These are phyloP conservation scores for Mola mola DNA, from an alignment of 2,113 vertebrate species.

Conservation along the genomic window DNA sequence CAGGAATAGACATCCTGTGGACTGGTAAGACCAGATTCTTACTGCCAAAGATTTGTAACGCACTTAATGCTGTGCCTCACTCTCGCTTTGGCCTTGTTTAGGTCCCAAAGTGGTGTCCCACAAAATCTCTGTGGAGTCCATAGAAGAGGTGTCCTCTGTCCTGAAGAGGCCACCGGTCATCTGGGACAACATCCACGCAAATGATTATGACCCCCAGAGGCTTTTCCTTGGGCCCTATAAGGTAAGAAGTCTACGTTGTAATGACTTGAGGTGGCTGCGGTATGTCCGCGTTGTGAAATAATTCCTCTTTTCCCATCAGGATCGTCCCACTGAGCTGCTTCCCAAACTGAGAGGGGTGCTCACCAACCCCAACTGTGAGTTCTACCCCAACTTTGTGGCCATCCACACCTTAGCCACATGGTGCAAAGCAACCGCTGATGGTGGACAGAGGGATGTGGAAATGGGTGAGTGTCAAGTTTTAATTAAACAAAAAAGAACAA, in stretches of 20 bases:
- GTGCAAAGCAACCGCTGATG: conserved; percentile 90
- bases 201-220: conserved; percentile 98
- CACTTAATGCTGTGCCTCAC: too few relatives aligned
- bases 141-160: conserved; percentile 94
- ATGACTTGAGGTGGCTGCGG: neutral
- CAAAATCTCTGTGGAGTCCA: conserved; percentile 95
- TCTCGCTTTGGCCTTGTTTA: conserved; percentile 55
- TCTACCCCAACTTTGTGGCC: conserved; percentile 96
- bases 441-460: conserved; percentile 88
- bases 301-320: conserved; percentile 55
- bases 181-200: conserved; percentile 99
- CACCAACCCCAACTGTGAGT: conserved; percentile 99
- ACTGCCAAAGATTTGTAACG: too few relatives aligned
- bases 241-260: conserved; percentile 20
- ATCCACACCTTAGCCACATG: conserved; percentile 95
- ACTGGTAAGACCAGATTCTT: conserved; percentile 90
- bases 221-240: conserved; percentile 96
- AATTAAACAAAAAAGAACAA: too few relatives aligned
- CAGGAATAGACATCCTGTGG: conserved; percentile 94
- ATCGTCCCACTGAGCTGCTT: conserved; percentile 93
- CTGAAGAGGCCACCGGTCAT: conserved; percentile 94
- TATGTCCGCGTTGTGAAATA: neutral
- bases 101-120: conserved; percentile 98
- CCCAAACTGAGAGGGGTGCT: conserved; percentile 93
- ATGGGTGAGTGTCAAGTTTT: conserved; percentile 91